Conservation (phyloP, 2,797 vertebrate species). For the Jordanella pulchra region DNA sequence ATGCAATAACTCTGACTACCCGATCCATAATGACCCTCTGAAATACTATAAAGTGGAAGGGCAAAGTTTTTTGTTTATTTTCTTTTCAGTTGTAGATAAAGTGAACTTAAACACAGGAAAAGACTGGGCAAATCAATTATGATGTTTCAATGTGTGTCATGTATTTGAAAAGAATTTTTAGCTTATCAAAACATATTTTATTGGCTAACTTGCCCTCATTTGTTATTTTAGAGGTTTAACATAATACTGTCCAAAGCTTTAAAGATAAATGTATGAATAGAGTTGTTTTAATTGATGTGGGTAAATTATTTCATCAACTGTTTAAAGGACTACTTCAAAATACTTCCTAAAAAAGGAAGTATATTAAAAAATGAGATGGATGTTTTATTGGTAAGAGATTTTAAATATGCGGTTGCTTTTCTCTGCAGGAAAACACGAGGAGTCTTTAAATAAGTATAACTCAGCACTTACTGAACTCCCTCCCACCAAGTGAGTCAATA, state of each 20-base stretch:
- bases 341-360: not conserved
- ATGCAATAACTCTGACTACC: not conserved
- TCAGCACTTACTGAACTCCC: conserved; percentile 71
- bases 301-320: not conserved
- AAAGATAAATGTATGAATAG: not conserved
- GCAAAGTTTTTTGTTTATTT: not conserved
- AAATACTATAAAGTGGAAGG: not conserved
- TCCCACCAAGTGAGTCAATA: conserved; percentile 69
- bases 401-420: conserved; percentile 7
- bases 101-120: not conserved
- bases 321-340: not conserved
- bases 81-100: not conserved
- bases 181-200: not conserved
- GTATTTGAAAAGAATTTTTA: not conserved
- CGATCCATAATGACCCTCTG: not conserved
- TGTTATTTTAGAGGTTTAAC: not conserved
- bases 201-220: not conserved
- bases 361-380: not conserved
- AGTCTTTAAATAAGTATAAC: conserved; percentile 73
- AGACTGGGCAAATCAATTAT: not conserved
- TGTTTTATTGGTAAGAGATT: not conserved
- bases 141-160: not conserved
- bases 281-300: not conserved
- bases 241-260: not conserved
- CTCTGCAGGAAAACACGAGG: conserved; percentile 75